Conservation (phyloP, 2,113 vertebrate species). For the Campylorhamphus procurvoides region DNA sequence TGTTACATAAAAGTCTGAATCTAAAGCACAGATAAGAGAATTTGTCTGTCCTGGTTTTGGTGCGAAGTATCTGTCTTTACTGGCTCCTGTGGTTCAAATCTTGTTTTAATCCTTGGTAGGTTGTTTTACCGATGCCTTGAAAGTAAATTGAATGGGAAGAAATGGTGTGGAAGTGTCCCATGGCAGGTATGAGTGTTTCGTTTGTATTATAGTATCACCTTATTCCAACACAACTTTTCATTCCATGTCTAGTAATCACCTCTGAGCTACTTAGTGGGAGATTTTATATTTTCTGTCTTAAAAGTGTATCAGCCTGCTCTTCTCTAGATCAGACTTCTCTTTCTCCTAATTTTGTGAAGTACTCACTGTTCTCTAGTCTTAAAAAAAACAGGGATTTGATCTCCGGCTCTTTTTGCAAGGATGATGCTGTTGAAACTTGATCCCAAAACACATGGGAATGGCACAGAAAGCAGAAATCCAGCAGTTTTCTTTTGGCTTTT, state of each 20-base stretch:
- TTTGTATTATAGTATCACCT: background rate
- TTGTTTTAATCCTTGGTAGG: constrained; percentile 71
- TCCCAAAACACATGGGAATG: background rate
- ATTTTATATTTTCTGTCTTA: background rate
- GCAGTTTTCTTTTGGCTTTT: background rate
- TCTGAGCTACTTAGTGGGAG: background rate
- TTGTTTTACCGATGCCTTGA: constrained; percentile 86
- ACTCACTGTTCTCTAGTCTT: background rate
- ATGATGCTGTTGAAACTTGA: background rate
- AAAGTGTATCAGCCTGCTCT: background rate
- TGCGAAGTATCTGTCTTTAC: background rate
- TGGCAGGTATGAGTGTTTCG: constrained; percentile 79
- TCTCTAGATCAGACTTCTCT: background rate
- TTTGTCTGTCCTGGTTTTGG: background rate
- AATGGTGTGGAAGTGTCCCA: constrained; percentile 88
- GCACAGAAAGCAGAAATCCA: background rate
- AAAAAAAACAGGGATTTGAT: background rate
- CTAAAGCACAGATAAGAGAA: background rate
- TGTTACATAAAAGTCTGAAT: background rate
- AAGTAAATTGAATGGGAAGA: constrained; percentile 81
- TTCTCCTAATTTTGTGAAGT: background rate
- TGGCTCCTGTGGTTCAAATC: background rate
- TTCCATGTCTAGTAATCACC: background rate
- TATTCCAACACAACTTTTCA: background rate
- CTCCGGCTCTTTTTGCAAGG: background rate